These are phyloP conservation scores for Brachionus rubens DNA, from an alignment of 1,140 invertebrate species.

Conservation along the genomic window DNA sequence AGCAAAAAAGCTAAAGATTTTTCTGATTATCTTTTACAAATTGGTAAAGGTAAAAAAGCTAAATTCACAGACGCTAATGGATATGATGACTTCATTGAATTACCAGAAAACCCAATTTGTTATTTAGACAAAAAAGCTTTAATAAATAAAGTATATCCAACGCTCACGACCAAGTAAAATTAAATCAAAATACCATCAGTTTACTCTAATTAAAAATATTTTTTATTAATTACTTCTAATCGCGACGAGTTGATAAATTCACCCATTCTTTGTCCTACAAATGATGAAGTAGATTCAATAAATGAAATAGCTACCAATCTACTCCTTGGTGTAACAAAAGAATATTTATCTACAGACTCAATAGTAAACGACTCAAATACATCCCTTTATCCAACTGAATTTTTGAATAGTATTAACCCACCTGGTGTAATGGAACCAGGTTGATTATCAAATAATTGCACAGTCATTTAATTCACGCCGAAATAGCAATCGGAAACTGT, in stretches of 20 bases:
- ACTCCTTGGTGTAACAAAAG: not conserved
- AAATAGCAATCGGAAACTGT: conserved; percentile 47
- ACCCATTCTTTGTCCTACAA: not conserved
- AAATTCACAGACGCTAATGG: not conserved
- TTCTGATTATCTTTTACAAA: conserved; percentile 45
- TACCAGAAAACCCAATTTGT: not conserved
- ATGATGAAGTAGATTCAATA: not conserved
- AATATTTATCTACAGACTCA: not conserved
- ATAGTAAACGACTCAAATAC: not conserved
- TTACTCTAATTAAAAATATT: not conserved
- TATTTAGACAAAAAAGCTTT: not conserved
- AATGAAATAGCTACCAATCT: conserved; percentile 4
- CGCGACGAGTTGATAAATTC: not conserved
- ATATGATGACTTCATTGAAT: not conserved
- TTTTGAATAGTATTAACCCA: conserved; percentile 54
- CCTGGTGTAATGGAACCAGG: conserved; percentile 59
- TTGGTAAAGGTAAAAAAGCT: conserved; percentile 49
- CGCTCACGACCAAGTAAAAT: not conserved
- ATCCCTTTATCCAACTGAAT: conserved; percentile 53
- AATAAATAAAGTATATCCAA: not conserved
- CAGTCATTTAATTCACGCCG: conserved; percentile 48
- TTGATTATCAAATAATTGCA: conserved; percentile 50
- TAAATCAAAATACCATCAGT: not conserved
- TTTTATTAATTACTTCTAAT: not conserved
- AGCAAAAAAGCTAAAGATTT: conserved; percentile 1